Evolutionary conservation across 2,113 vertebrate species (phyloP).

Genomic region (Toxotes chatareus): DNA sequence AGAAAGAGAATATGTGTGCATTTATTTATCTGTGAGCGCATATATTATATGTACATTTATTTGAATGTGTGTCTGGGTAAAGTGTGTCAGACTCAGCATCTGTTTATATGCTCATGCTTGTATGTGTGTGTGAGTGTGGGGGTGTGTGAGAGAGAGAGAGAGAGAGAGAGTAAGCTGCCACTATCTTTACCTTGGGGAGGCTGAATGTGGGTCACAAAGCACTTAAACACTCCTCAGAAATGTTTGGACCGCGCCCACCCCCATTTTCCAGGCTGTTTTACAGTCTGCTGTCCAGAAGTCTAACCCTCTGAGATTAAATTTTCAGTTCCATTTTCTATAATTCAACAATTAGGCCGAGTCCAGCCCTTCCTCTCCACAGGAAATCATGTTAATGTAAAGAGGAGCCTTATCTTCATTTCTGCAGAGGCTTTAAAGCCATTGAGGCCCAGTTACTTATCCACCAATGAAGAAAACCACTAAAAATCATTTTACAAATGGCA

Average conservation of each 20-base stretch:
- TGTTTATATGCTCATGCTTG: neutral
- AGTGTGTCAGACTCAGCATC: constrained; percentile 33
- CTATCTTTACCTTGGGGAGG: constrained; percentile 69
- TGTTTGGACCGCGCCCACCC: constrained; percentile 33
- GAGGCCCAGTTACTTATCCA: neutral
- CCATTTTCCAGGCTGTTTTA: constrained; percentile 39
- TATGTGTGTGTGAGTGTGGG: neutral
- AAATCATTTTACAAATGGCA: neutral
- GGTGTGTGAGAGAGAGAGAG: neutral
- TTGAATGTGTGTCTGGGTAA: constrained; percentile 15
- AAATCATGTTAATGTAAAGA: constrained; percentile 38
- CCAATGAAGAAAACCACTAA: neutral
- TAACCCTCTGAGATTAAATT: constrained; percentile 59
- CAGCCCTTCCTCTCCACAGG: constrained; percentile 47
- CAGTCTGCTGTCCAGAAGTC: constrained; percentile 53
- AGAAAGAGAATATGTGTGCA: neutral
- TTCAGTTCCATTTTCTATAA: constrained; percentile 74
- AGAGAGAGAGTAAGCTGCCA: constrained; percentile 9
- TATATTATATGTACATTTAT: neutral
- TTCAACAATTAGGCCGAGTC: constrained; percentile 62
- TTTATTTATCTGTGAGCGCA: neutral
- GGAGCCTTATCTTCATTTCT: constrained; percentile 5
- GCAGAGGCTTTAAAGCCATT: constrained; percentile 9
- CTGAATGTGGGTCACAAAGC: constrained; percentile 73
- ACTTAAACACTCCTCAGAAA: constrained; percentile 72